Base-by-base conservation (phyloP, 2,113 vertebrate species). In the Mormyrus lacerda region DNA sequence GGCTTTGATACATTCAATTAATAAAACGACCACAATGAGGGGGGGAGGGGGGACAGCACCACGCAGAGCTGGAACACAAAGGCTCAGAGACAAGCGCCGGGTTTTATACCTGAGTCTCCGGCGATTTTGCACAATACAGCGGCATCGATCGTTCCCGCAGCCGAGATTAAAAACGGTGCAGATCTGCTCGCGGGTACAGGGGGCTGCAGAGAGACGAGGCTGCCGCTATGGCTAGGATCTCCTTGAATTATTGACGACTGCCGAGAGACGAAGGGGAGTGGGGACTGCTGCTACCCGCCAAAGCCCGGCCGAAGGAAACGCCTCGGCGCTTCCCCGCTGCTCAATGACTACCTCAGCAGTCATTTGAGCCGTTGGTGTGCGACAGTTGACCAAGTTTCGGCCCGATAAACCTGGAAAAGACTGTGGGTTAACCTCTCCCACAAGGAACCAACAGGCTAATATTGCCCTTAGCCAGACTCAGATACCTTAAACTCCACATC, bases 241-340 rank as follows among this genome's bases (percentile, higher is more conserved):
- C 85, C 27, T n/a, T 86, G 85, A 86, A 86, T 86, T 86, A 86
- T 86, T 86, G 85, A 86, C 85, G 85, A 86, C 47, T 31, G 48
- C 48, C 10, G 85, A 86, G 48, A 51, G 48, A 51, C 47, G 24
- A 27, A 35, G 48, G 85, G 50, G 50, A 21, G 15, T 11, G n/a
- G 50, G 13, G 27, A 31, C 27, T 55, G 45, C n/a, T 39, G 85
- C 11, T 87, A 51, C 50, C 85, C 85, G n/a, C 13, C n/a, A 50
- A 51, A 87, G n/a, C 50, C 45, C 13, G 82, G 42, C 82, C 42
- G 15, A 21, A 73, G 39, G 19, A 39, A 3, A 15, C 42, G 44
- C 82, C 39, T 84, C 42, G 8, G 42, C 82, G 13, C 82, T 4
- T 47, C 17, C 44, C 31, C 13, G 35, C 42, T 86, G 27, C n/a